phyloP scores from a whole-genome alignment of 2,888 invertebrate genomes.

The Hecatera dysodea region DNA sequence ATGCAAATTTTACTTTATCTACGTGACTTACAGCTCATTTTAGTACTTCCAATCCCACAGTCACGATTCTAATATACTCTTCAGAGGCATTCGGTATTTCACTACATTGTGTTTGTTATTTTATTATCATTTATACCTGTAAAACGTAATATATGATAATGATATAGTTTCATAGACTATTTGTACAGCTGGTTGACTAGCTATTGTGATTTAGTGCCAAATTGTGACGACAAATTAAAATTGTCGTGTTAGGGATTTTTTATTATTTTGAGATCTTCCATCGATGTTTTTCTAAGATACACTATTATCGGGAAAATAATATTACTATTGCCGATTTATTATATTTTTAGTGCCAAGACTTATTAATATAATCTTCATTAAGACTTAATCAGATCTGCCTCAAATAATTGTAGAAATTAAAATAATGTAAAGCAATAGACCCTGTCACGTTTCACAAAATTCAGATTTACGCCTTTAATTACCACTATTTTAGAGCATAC shows the following conservation, averaged over 20 bases:
- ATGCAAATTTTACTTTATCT: slow-evolving; percentile 80
- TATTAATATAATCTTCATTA: not conserved
- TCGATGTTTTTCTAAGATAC: not conserved
- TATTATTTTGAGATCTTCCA: not conserved
- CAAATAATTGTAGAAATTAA: too few relatives aligned
- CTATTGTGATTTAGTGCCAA: slow-evolving; percentile 45
- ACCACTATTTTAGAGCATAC: too few relatives aligned
- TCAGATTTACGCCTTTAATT: not conserved
- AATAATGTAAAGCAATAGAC: too few relatives aligned
- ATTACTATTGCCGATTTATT: too few relatives aligned
- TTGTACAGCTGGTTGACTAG: slow-evolving; percentile 68
- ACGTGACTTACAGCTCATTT: slow-evolving; percentile 76
- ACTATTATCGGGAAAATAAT: not conserved
- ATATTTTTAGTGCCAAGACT: not conserved
- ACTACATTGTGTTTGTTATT: slow-evolving; percentile 84
- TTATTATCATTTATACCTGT: slow-evolving; percentile 78
- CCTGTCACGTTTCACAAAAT: not conserved
- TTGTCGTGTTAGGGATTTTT: not conserved
- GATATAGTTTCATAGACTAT: slow-evolving; percentile 77
- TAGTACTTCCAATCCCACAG: slow-evolving; percentile 61
- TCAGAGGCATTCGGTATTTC: slow-evolving; percentile 83
- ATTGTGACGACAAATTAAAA: slow-evolving; percentile 45
- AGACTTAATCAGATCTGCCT: slow-evolving; percentile 18
- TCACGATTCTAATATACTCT: slow-evolving; percentile 86
- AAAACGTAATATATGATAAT: slow-evolving; percentile 76